Base-by-base conservation (phyloP, 2,797 vertebrate species). In the Rousettus madagascariensis region DNA sequence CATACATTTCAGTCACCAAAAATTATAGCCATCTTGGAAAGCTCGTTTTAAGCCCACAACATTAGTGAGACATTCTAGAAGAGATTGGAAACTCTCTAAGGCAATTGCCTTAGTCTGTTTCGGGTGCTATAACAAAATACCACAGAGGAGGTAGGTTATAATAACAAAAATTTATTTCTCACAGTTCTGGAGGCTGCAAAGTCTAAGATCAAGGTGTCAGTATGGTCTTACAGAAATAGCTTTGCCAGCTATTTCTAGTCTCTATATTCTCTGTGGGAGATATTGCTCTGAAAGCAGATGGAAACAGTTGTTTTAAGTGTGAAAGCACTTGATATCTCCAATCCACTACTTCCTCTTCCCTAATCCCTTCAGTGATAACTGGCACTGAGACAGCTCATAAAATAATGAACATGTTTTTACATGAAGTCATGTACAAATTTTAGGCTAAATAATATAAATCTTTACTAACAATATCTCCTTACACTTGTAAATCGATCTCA, bases 261-360 rank as follows among this genome's bases (percentile, higher is more conserved):
- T 65, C 87, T 36, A 49, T 3, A 13, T 46, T 38, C 20, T 61
- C 43, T 55, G 55, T 87, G 90, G 91, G 84, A 93, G 90, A 85
- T 57, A 77, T 20, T 90, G 38, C 85, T 92, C 95, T 43, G 36
- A 95, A 95, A 92, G 61, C 90, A 95, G 80, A 93, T 68, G 55
- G 90, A 90, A 90, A 68, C 43, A 38, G 59, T 92, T 74, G 6
- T 41, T 74, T 1, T 74, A 61, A 95, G 80, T 66, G 30, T 65
- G 41, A 97, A 96, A 96, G 80, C 20, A 49, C 66, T 88, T 17
- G 15, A 13, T 71, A 0, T 38, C 26, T 95, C 63, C 91, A 84
- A 82, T 79, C 90, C 71, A 90, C 75, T 68, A 26, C 77, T 95
- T 96, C 87, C 75, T 96, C 79, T 80, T 95, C 79, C 38, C 65